Base-by-base conservation (phyloP, 2,888 invertebrate species). In the Chaitophorus viminalis region DNA sequence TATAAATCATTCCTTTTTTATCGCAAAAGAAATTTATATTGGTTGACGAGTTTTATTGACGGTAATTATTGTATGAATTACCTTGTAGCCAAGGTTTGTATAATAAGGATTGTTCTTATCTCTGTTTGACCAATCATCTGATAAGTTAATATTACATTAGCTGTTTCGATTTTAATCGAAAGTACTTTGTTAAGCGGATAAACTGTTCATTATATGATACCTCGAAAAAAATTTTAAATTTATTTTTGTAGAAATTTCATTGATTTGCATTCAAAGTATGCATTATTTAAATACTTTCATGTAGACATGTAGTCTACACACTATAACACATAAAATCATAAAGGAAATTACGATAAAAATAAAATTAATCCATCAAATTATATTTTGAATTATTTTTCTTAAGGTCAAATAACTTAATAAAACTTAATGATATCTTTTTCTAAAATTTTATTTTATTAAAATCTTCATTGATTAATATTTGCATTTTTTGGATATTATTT, bases 11-110 rank as follows among this genome's bases (percentile, higher is more conserved):
- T 75, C 39, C 54, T 4, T 65, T 76, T 74, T 83, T 75, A 83
- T 83, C 75, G 75, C 31, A 29, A 65, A 75, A 83, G 75, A 65
- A 83, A 83, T 75, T 83, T 83, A 39, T 60, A 83, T 75, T 29
- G 75, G 39, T 65, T 36, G 60, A 72, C 33, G 39, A 29, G 29
- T 83, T 83, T 65, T 83, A 83, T 75, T 75, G 60, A 52, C 39
- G 25, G 76, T 65, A 65, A 39, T 83, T 75, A 65, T 83, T 83
- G 76, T 83, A 29, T 36, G 33, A 74, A 83, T 83, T 46, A 46
- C 46, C 1, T 46, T 1, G 29, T 79, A 82, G 36, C 83, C 83
- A 60, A 75, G 74, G 60, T 36, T 75, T 21, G 33, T 14, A 14
- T 46, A 25, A 25, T 79, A 36, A 60, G 52, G 36, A 65, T 25